A percentile compares a stretch with the other conserved stretches of the same genome.
phyloP scores from a whole-genome alignment of 2,888 invertebrate genomes.

The Notodromas monacha region DNA sequence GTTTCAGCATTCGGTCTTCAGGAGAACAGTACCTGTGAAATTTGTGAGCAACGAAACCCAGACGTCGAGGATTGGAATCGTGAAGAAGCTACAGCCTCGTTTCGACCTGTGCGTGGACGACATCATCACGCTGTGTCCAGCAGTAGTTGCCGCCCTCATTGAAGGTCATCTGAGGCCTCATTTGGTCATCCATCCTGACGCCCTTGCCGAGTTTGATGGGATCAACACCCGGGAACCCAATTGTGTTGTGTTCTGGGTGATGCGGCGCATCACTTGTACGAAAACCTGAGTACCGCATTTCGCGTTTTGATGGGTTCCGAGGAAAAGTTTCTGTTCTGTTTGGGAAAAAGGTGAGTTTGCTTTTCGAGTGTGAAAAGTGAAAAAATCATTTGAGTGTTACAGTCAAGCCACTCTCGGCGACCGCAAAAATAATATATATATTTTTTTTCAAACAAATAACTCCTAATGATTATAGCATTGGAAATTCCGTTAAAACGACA shows the following conservation, averaged over 20 bases:
- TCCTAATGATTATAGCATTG: no score
- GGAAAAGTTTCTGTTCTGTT: conserved; percentile 14
- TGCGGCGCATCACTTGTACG: conserved; percentile 18
- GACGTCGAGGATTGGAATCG: conserved; percentile 15
- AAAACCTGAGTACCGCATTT: conserved; percentile 21
- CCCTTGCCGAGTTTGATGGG: conserved; percentile 17
- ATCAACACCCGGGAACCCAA: conserved; percentile 18
- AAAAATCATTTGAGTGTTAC: no score
- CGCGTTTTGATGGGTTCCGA: conserved; percentile 13
- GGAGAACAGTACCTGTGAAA: no score
- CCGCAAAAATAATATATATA: no score
- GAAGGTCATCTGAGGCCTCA: conserved; percentile 18
- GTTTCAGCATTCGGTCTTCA: no score
- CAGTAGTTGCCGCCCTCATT: conserved; percentile 16
- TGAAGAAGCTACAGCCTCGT: conserved; percentile 16
- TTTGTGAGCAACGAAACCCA: conserved; percentile 24
- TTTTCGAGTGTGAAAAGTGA: no score
- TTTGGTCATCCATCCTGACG: conserved; percentile 18
- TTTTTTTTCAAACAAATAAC: no score
- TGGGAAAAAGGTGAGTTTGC: conserved; percentile 15
- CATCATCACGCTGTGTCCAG: conserved; percentile 22
- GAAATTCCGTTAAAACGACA: no score
- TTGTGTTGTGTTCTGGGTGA: conserved; percentile 25
- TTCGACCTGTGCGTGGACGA: conserved; percentile 17
- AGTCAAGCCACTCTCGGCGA: no score